Conservation (phyloP, 1,140 invertebrate genomes). For the Diabrotica undecimpunctata region DNA sequence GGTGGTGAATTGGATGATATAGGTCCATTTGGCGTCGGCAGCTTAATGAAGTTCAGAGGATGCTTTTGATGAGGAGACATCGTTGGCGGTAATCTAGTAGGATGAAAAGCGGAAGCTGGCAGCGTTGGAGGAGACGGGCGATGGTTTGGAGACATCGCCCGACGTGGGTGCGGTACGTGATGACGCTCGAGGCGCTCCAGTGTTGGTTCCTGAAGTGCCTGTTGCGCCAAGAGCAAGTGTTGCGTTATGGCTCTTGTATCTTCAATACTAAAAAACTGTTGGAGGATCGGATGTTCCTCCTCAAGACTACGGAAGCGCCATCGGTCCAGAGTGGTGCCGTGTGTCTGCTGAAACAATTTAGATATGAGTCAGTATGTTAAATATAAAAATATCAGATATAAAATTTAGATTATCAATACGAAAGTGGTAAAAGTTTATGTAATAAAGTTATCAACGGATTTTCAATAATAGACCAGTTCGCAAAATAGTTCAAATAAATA, state of each 20-base stretch:
- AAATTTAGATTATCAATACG: not conserved
- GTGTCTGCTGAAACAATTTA: conserved; percentile 56
- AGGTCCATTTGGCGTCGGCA: conserved; percentile 40
- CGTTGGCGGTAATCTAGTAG: conserved; percentile 47
- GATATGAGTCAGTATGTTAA: not conserved
- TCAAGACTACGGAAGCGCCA: conserved; percentile 80
- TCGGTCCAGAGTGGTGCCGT: conserved; percentile 74
- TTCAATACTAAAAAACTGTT: conserved; percentile 81
- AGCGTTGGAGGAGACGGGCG: conserved; percentile 57
- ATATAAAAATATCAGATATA: not conserved
- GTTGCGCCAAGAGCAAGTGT: conserved; percentile 69
- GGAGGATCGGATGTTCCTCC: conserved; percentile 80
- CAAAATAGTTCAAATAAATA: conserved; percentile 17
- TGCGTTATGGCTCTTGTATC: conserved; percentile 80
- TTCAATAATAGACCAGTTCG: conserved; percentile 20
- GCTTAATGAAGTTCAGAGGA: conserved; percentile 42
- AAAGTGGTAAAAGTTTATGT: conserved; percentile 15
- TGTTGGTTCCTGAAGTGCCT: conserved; percentile 50
- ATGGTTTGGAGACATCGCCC: conserved; percentile 65
- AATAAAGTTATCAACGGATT: conserved; percentile 17
- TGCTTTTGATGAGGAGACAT: conserved; percentile 54
- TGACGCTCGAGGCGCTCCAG: conserved; percentile 47
- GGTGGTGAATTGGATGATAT: conserved; percentile 46
- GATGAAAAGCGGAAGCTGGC: conserved; percentile 51
- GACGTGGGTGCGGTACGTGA: conserved; percentile 37